Conservation (phyloP, 2,888 invertebrate genomes). For the Petrolisthes cinctipes region DNA sequence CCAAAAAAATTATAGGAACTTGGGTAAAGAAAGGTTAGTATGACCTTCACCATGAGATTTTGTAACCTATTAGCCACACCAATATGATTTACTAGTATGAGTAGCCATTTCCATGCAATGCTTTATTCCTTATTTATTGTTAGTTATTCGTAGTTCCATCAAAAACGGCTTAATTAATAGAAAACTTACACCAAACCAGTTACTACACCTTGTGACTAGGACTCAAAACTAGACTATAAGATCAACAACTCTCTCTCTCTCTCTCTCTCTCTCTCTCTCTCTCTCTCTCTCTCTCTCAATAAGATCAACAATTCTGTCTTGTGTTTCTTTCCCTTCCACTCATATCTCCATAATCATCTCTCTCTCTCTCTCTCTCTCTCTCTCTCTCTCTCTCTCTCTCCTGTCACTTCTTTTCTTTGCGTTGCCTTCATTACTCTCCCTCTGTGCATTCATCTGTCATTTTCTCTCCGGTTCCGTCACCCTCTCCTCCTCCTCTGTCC, state of each 20-base stretch:
- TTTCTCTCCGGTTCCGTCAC: background rate
- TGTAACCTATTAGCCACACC: no score
- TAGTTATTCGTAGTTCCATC: no score
- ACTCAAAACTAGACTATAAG: background rate
- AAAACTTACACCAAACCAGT: no score
- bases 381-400: conserved; percentile 15
- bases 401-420: background rate
- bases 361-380: conserved; percentile 18
- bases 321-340: background rate
- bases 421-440: background rate
- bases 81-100: no score
- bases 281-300: background rate
- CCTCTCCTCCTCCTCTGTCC: background rate
- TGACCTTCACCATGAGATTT: no score
- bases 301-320: background rate
- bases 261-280: conserved; percentile 9
- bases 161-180: no score
- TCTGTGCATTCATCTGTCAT: background rate
- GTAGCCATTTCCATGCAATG: no score
- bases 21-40: no score
- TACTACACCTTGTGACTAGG: background rate
- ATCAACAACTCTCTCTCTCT: background rate
- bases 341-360: background rate
- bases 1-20: no score
- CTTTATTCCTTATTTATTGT: no score